These are phyloP conservation scores for Cydia strobilella DNA, from an alignment of 1,140 invertebrate species.

Conservation along the genomic window DNA sequence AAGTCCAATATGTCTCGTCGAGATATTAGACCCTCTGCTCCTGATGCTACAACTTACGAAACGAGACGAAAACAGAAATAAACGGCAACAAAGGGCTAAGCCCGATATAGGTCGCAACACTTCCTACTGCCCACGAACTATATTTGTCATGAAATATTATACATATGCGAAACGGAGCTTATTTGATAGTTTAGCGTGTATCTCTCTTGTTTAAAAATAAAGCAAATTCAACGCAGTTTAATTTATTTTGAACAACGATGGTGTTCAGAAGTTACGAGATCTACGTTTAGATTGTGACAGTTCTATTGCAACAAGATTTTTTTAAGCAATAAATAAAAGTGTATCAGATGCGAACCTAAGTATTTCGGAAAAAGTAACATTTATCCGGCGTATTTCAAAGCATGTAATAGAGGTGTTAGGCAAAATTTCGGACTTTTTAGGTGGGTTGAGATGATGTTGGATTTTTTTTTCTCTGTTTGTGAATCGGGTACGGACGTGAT, in stretches of 20 bases:
- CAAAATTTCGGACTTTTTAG: no score
- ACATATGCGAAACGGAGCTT: conserved; percentile 5
- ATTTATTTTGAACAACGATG: not conserved
- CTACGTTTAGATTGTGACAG: no score
- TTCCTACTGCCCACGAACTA: conserved; percentile 17
- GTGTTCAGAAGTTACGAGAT: not conserved
- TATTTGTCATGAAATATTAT: conserved; percentile 12
- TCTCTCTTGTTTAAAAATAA: not conserved
- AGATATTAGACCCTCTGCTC: not conserved
- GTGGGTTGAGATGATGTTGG: no score
- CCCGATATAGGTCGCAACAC: conserved; percentile 27
- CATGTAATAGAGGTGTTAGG: no score
- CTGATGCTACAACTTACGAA: conserved; percentile 13
- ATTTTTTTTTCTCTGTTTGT: no score
- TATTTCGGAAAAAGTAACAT: no score
- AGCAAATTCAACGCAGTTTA: not conserved
- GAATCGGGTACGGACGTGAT: no score
- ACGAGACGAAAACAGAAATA: conserved; percentile 34
- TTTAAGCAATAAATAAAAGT: no score
- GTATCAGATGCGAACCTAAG: no score
- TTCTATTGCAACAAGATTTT: no score
- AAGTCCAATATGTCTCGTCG: not conserved
- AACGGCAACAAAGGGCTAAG: conserved; percentile 28
- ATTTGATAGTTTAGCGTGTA: not conserved
- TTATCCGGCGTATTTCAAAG: no score